Evolutionary conservation across 2,888 invertebrate genomes (phyloP), one percentile per base, ranked within the genome.

Genomic region (Orchestes rusci): DNA sequence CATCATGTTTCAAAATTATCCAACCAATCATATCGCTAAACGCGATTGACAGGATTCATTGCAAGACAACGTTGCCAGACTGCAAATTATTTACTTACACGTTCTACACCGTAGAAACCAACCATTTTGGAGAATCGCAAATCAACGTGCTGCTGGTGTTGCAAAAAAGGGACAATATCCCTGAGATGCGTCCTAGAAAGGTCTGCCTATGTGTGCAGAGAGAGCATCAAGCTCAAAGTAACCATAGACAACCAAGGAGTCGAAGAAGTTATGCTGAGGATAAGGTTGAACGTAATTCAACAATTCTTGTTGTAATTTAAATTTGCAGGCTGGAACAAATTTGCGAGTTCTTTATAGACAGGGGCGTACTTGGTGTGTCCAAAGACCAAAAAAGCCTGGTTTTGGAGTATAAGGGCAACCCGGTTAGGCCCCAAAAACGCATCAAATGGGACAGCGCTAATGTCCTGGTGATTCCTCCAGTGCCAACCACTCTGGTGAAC

Each of bases 311-410:
- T 29, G 5, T 39, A 10, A 29, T 27, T 27, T 32, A 32, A 3
- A 12, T 13, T 43, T 43, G 66, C 12, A 60, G 64, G 20, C 51
- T 68, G 31, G 66, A 71, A 34, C 73, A 85, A 77, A 76, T 80
- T 60, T 80, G 84, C 45, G 83, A 84, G 63, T 84, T 80, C 63
- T 82, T 80, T 64, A 83, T 85, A 54, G 83, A 84, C 63, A 73
- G 83, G 53, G 83, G 82, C 16, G 82, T 83, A 5, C 67, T 84
- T 41, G 84, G 83, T 1, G 75, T 84, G 43, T 80, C 75, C 56
- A 84, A 84, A 61, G 80, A 81, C 56, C 63, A 77, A 33, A 75
- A 75, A 53, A 82, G 82, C 60, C 70, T 77, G 17, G 82, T 84
- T 28, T 73, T 84, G 58, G 84, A 85, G 63, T 82, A 82, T 62